Evolutionary conservation across 2,888 invertebrate genomes (phyloP), one percentile per base, ranked within the genome.

Genomic region (Diadegma fenestrale): DNA sequence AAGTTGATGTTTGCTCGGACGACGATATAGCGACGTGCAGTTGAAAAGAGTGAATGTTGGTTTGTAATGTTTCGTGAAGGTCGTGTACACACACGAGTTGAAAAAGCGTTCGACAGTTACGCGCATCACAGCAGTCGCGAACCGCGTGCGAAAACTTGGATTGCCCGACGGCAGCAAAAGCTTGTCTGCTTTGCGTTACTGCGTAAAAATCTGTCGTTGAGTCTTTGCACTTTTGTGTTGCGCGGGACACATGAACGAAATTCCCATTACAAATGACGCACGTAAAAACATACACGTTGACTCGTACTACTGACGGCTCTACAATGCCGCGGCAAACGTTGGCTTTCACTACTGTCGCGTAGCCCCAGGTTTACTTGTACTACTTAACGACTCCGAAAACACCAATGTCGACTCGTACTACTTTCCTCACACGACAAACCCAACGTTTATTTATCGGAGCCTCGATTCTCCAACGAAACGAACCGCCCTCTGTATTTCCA

Each of bases 371-470:
- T 14, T 26, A 26, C 58, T 58, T 58, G 58, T 58, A 58, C 58
- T 58, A 58, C 58, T 58, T 58, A 12, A n/a, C 1, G 30, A 17
- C 48, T 30, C 69, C 26, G 2, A 69, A 69, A 48, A 58, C 37
- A 33, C 43, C 37, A 12, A 51, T 58, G 41, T 26, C 5, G 22
- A 72, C 72, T 72, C 37, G 54, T 72, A 72, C 72, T 72, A 58
- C 58, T 72, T 41, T 58, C 37, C 5, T 14, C 26, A 14, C 58
- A 58, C 58, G 58, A 5, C 10, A 58, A 58, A 26, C 22, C 26
- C 58, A 14, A 58, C 58, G 26, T 58, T 58, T 26, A 58, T 26
- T 26, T 14, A 58, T 58, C n/a, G 22, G 12, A 26, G 14, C 58
- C 1, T 14, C 14, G 26, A 26, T 14, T 26, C 26, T 26, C 14